phyloP scores from a whole-genome alignment of 2,888 invertebrate genomes.

The Limnephilus marmoratus region DNA sequence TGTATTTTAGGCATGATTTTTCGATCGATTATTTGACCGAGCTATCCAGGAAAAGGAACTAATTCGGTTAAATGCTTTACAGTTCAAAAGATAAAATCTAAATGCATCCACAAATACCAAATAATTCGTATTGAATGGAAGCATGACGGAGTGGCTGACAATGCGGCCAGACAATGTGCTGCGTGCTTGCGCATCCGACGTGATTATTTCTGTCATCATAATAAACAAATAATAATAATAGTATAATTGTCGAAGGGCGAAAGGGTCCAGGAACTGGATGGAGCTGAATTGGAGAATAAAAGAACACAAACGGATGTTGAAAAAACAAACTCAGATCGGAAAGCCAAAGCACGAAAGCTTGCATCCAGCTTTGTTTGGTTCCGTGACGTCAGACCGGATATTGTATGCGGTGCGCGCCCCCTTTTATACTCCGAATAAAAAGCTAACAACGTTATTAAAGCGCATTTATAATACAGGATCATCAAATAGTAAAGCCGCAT shows the following conservation, averaged over 20 bases:
- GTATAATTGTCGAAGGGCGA: slow-evolving; percentile 52
- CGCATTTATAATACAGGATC: slow-evolving; percentile 43
- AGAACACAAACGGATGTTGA: slow-evolving; percentile 63
- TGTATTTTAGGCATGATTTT: neutral
- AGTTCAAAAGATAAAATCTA: slow-evolving; percentile 5
- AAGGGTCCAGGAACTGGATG: slow-evolving; percentile 38
- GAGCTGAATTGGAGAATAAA: slow-evolving; percentile 60
- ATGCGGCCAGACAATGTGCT: slow-evolving; percentile 24
- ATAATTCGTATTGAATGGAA: neutral
- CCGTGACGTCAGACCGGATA: slow-evolving; percentile 60
- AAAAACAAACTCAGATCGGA: slow-evolving; percentile 59
- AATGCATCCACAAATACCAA: slow-evolving; percentile 16
- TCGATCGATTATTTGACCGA: neutral
- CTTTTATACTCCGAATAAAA: slow-evolving; percentile 44
- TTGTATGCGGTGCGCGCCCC: slow-evolving; percentile 50
- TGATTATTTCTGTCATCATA: slow-evolving; percentile 59
- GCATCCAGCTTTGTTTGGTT: slow-evolving; percentile 58
- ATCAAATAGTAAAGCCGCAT: neutral
- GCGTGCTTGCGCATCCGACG: slow-evolving; percentile 49
- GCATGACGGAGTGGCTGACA: slow-evolving; percentile 22
- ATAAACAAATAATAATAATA: slow-evolving; percentile 57
- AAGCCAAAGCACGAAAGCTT: slow-evolving; percentile 25
- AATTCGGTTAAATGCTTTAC: neutral
- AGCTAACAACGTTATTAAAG: slow-evolving; percentile 60
- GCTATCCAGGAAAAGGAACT: neutral